phyloP scores from a whole-genome alignment of 1,140 invertebrate genomes.

The Potamilus streckersoni region DNA sequence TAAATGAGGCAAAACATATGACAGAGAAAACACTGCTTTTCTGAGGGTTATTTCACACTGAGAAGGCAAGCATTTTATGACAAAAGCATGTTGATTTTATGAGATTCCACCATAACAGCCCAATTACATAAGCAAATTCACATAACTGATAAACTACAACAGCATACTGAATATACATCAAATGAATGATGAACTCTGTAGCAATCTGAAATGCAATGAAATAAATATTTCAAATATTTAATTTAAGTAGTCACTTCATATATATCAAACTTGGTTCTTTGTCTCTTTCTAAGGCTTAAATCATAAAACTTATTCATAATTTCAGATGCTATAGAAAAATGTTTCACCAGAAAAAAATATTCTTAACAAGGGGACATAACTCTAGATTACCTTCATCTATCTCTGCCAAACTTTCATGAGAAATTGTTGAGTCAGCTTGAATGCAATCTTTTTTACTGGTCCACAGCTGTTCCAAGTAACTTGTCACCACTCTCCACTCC shows the following conservation, averaged over 20 bases:
- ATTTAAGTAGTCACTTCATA: background rate
- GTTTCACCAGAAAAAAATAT: background rate
- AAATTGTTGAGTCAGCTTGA: too few relatives aligned
- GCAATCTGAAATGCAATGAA: background rate
- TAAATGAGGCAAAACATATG: too few relatives aligned
- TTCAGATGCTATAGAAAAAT: background rate
- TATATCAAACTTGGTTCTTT: background rate
- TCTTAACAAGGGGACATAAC: background rate
- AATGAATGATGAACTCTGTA: too few relatives aligned
- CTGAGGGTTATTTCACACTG: too few relatives aligned
- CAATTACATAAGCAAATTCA: too few relatives aligned
- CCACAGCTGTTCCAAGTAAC: constrained; percentile 42
- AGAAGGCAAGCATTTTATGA: too few relatives aligned
- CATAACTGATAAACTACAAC: too few relatives aligned
- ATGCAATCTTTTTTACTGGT: too few relatives aligned
- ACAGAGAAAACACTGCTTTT: too few relatives aligned
- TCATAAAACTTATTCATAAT: background rate
- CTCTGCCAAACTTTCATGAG: constrained; percentile 1
- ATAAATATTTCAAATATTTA: background rate
- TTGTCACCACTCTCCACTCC: constrained; percentile 59
- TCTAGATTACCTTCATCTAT: constrained; percentile 39
- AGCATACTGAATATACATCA: too few relatives aligned
- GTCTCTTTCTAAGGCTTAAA: background rate
- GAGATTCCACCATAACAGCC: too few relatives aligned
- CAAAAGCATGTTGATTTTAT: too few relatives aligned